Conservation (phyloP, 2,113 vertebrate genomes). For the Gopherus evgoodei region DNA sequence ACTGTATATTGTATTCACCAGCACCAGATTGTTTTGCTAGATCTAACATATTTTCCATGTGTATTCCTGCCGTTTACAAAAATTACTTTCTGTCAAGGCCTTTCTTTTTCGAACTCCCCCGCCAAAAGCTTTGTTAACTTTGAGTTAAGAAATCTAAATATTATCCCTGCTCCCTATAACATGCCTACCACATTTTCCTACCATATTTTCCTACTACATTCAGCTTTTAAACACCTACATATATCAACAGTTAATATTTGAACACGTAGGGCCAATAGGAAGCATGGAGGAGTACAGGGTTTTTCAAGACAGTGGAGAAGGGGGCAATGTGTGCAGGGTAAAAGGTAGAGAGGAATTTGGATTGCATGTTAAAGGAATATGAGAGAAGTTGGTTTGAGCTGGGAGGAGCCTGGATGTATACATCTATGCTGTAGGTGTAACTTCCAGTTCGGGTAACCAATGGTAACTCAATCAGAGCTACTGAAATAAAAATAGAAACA, state of each 20-base stretch:
- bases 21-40: not conserved
- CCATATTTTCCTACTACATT: not conserved
- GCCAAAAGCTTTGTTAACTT: not conserved
- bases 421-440: too few relatives aligned
- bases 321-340: not conserved
- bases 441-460: too few relatives aligned
- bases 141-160: not conserved
- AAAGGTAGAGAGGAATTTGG: not conserved
- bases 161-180: not conserved
- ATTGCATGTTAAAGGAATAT: not conserved
- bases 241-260: not conserved
- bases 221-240: not conserved
- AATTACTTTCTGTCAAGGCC: not conserved
- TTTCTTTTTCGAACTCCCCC: not conserved
- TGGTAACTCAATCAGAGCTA: too few relatives aligned
- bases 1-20: not conserved
- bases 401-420: not conserved
- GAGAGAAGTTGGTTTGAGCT: not conserved
- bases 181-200: not conserved
- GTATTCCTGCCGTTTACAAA: not conserved
- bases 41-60: not conserved
- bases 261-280: not conserved
- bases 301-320: not conserved
- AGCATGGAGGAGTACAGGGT: not conserved
- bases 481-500: too few relatives aligned